Base-by-base conservation (phyloP, 2,797 vertebrate species). In the Cynodonichthys magdalenae region DNA sequence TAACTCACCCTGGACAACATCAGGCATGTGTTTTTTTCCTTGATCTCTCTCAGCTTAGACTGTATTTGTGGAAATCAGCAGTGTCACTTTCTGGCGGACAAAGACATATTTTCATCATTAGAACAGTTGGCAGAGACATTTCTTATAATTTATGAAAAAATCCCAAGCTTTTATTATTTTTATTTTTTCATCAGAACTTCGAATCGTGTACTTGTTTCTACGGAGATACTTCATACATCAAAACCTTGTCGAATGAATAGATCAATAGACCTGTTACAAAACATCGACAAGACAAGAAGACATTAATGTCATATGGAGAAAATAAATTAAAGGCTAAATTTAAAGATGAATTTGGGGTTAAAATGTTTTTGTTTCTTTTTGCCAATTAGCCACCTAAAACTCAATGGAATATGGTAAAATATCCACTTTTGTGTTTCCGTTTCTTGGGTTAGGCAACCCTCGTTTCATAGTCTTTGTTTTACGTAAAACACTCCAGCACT, bases 101-200 rank as follows among this genome's bases (percentile, higher is more conserved):
- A 63, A 72, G 55, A 72, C 79, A 85, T 75, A 82, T 83, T 89
- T 87, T 87, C 66, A 76, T 73, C 69, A 69, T 81, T 78, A 83
- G 47, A 79, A 51, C 47, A 50, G 57, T 66, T 87, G 81, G 69
- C 71, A 61, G 53, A 28, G 53, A 29, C 18, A 9, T 36, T 59
- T 72, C 52, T 69, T 66, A 57, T 69, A 73, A 68, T 61, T 78
- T 56, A 75, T 69, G 75, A 74, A 79, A 80, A 83, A 75, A 42
- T 19, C 72, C 36, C 27, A 67, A 71, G 42, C 55, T 59, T 1
- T 53, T 42, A n/a, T n/a, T n/a, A n/a, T 61, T 55, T 59, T 66
- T 58, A 69, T 61, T 59, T 55, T 78, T 70, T 61, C n/a, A 57
- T 59, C 64, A 47, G 52, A 59, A 50, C 46, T 71, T 36, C 71